Conservation (phyloP, 2,113 vertebrate genomes). For the Bubo bubo region DNA sequence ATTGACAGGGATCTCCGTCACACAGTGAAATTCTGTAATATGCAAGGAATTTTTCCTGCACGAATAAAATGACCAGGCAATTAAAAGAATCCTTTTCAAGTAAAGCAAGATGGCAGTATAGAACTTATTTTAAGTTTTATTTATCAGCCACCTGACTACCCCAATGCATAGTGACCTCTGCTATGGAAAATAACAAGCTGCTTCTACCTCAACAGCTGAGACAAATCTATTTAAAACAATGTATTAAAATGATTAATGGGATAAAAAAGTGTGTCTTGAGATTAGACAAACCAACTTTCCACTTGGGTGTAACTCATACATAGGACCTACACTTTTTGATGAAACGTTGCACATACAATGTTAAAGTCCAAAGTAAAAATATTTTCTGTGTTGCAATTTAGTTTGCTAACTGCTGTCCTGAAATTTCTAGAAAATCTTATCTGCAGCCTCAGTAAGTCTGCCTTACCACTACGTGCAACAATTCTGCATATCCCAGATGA, state of each 20-base stretch:
- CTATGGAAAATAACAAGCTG: conserved; percentile 56
- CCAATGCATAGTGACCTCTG: conserved; percentile 12
- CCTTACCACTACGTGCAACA: not conserved
- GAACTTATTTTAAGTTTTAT: not conserved
- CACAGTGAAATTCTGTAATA: not conserved
- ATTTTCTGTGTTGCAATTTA: too few species aligned
- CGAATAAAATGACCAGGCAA: not conserved
- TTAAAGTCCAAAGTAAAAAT: not conserved
- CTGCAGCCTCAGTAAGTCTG: not conserved
- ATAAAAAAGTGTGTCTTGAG: not conserved
- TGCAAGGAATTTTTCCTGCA: conserved; percentile 44
- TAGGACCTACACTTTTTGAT: not conserved
- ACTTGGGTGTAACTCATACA: not conserved
- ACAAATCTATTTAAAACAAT: conserved; percentile 58
- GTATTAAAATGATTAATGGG: conserved; percentile 5
- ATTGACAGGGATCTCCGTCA: not conserved
- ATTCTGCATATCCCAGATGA: not conserved
- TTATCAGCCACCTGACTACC: not conserved
- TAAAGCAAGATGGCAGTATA: not conserved
- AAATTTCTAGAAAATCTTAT: not conserved
- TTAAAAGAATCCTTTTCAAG: not conserved
- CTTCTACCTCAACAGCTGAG: conserved; percentile 49
- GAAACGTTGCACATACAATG: not conserved
- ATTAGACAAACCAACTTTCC: not conserved
- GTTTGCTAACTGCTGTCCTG: not conserved